Percentiles rank a stretch among this genome's conserved stretches.
phyloP scores from a whole-genome alignment of 2,797 vertebrate genomes.

The Pygocentrus nattereri region DNA sequence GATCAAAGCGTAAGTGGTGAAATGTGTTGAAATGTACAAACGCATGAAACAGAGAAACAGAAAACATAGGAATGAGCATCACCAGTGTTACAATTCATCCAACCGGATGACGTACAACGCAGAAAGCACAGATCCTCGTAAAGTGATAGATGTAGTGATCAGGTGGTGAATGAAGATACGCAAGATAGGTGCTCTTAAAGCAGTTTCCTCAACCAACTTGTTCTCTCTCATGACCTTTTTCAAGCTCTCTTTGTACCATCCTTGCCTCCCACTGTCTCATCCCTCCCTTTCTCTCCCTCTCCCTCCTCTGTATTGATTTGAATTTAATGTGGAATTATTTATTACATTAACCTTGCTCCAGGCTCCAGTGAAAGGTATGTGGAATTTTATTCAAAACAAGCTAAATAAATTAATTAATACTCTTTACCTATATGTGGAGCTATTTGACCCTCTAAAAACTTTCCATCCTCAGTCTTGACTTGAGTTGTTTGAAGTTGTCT shows the following conservation, averaged over 20 bases:
- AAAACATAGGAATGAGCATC: background rate
- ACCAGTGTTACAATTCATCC: constrained; percentile 1
- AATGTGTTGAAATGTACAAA: background rate
- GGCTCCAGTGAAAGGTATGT: background rate
- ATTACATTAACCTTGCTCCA: background rate
- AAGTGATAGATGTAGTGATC: background rate
- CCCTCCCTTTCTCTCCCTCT: background rate
- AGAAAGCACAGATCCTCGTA: background rate
- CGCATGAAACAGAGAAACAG: background rate
- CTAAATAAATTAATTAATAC: background rate
- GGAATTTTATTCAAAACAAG: constrained; percentile 4
- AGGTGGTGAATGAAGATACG: background rate
- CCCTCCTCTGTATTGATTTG: background rate
- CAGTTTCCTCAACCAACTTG: background rate
- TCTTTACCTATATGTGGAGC: no score
- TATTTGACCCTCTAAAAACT: no score
- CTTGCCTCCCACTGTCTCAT: background rate
- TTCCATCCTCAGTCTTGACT: no score
- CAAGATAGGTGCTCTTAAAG: background rate
- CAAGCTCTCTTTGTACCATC: background rate
- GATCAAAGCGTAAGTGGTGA: constrained; percentile 11
- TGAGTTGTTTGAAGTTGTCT: no score
- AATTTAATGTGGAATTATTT: constrained; percentile 7
- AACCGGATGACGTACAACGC: background rate
- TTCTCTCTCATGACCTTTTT: background rate